These are phyloP conservation scores for Solea solea DNA, from an alignment of 2,113 vertebrate genomes.

Conservation along the genomic window DNA sequence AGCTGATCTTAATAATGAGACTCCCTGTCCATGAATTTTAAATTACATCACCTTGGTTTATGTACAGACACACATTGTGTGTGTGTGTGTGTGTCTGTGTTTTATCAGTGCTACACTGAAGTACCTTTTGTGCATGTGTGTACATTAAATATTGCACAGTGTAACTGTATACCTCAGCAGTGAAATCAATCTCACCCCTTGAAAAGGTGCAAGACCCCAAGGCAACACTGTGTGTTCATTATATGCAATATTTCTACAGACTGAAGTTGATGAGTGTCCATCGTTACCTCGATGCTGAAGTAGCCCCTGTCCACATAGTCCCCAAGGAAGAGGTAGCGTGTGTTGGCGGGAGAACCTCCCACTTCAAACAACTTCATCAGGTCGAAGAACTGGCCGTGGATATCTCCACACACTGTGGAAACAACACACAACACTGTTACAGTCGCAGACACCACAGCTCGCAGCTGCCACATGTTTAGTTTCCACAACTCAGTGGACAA, in stretches of 20 bases:
- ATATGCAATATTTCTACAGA: too few relatives aligned
- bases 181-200: conserved; percentile 13
- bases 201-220: conserved; percentile 7
- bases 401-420: conserved; percentile 82
- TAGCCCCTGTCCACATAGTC: conserved; percentile 97
- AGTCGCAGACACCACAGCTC: not conserved
- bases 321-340: conserved; percentile 85
- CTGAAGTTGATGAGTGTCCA: not conserved
- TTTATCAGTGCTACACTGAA: conserved; percentile 15
- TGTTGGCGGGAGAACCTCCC: conserved; percentile 84
- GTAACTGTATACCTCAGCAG: conserved; percentile 13
- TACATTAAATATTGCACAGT: conserved; percentile 8
- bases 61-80: not conserved
- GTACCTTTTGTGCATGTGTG: conserved; percentile 15
- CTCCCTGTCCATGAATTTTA: conserved; percentile 19
- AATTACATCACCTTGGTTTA: conserved; percentile 7
- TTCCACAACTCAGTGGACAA: conserved; percentile 8
- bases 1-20: conserved; percentile 11
- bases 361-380: conserved; percentile 88
- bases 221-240: not conserved
- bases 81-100: conserved; percentile 15
- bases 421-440: conserved; percentile 11
- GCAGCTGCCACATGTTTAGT: conserved; percentile 11
- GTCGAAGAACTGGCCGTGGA: conserved; percentile 86
- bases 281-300: conserved; percentile 87